These are phyloP conservation scores for Erinaceus europaeus DNA, from an alignment of 2,113 vertebrate genomes.

Conservation along the genomic window DNA sequence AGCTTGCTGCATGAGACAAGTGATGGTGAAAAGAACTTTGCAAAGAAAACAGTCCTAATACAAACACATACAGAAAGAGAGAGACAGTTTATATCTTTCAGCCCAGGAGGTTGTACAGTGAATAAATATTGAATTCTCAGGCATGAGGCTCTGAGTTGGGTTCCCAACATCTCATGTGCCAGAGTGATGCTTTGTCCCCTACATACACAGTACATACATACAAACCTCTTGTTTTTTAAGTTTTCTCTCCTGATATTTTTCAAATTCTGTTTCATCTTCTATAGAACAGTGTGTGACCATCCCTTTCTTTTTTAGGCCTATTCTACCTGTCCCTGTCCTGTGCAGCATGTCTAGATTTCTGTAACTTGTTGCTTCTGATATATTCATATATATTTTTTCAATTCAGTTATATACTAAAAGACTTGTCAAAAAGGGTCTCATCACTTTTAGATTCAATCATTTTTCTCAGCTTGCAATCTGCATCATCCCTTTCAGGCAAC, in stretches of 20 bases:
- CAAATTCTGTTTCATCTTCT: not conserved
- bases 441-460: not conserved
- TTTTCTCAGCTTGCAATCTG: not conserved
- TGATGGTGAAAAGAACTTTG: not conserved
- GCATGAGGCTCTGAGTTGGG: no score
- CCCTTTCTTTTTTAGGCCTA: not conserved
- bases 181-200: no score
- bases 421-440: not conserved
- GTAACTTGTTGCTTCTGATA: not conserved
- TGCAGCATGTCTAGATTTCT: not conserved
- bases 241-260: not conserved
- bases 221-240: no score
- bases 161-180: no score
- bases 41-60: no score
- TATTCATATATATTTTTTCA: not conserved
- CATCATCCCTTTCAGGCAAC: not conserved
- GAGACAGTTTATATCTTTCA: no score
- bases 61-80: no score
- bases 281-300: not conserved
- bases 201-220: no score
- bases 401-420: not conserved
- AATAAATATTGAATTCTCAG: no score
- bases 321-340: not conserved
- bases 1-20: not conserved
- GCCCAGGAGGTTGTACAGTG: no score